phyloP scores from a whole-genome alignment of 2,797 vertebrate species.

The Ara ararauna region DNA sequence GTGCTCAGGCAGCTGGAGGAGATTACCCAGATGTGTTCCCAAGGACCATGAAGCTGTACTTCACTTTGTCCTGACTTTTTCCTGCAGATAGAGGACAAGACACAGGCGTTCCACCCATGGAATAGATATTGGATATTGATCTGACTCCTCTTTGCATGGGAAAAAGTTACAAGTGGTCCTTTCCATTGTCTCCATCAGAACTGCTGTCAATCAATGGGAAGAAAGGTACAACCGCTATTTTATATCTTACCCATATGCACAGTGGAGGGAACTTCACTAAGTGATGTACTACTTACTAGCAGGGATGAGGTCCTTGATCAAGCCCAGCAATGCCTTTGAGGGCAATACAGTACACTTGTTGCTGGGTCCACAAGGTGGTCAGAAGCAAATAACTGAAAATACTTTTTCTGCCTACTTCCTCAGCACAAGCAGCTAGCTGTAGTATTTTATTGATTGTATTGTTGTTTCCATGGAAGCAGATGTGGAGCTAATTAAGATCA shows the following conservation, averaged over 20 bases:
- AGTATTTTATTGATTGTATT: conserved; percentile 70
- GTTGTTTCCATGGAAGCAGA: conserved; percentile 73
- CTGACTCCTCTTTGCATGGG: not conserved
- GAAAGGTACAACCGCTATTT: not conserved
- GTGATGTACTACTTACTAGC: not conserved
- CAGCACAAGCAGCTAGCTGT: conserved; percentile 1
- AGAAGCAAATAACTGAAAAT: conserved; percentile 2
- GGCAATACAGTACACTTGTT: not conserved
- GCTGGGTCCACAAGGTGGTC: not conserved
- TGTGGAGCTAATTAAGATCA: conserved; percentile 78
- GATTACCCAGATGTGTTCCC: rapidly evolving
- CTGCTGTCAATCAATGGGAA: not conserved
- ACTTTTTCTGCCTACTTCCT: conserved; percentile 7
- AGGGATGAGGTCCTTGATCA: not conserved
- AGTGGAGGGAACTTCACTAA: not conserved
- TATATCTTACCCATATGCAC: not conserved
- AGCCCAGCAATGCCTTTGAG: not conserved
- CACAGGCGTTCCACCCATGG: not conserved
- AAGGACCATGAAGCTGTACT: not conserved
- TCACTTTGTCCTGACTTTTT: not conserved
- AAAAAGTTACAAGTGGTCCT: not conserved
- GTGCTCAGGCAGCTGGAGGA: not conserved
- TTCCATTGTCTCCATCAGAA: not conserved
- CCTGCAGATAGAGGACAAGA: not conserved
- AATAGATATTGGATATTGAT: not conserved